Evolutionary conservation across 2,888 invertebrate genomes (phyloP).

Genomic region (Xestia sexstrigata): DNA sequence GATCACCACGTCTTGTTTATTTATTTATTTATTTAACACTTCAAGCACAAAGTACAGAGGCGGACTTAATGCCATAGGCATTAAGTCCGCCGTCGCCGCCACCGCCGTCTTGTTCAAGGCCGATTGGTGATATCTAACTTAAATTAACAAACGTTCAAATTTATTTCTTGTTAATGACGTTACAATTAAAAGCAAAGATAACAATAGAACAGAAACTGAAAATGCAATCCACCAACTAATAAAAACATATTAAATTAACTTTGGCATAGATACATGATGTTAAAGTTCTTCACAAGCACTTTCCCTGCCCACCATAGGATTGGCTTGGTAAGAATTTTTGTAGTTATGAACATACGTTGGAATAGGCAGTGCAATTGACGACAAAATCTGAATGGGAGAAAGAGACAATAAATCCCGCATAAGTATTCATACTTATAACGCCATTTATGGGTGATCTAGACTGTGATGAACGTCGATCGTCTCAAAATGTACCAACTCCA

Average conservation of each 20-base stretch:
- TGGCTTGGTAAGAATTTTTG: constrained; percentile 49
- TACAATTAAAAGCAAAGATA: neutral
- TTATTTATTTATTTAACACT: no score
- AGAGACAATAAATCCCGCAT: neutral
- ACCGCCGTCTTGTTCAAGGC: no score
- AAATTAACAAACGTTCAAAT: neutral
- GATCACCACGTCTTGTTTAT: neutral
- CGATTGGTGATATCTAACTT: neutral
- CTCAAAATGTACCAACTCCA: neutral
- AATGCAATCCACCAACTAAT: constrained; percentile 26
- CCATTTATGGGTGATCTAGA: neutral
- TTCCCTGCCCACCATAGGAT: constrained; percentile 29
- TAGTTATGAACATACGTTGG: constrained; percentile 36
- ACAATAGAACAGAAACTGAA: constrained; percentile 1
- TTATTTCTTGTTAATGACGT: neutral
- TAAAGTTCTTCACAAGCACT: constrained; percentile 55
- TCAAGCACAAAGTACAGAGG: no score
- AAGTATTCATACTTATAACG: neutral
- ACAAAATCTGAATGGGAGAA: neutral
- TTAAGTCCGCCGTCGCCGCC: no score
- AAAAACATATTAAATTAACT: constrained; percentile 20
- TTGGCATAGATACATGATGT: constrained; percentile 32
- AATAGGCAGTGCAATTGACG: constrained; percentile 34
- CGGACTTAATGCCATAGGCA: no score
- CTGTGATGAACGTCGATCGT: neutral